Evolutionary conservation across 2,888 invertebrate species (phyloP).

Genomic region (Cephus nigrinus): DNA sequence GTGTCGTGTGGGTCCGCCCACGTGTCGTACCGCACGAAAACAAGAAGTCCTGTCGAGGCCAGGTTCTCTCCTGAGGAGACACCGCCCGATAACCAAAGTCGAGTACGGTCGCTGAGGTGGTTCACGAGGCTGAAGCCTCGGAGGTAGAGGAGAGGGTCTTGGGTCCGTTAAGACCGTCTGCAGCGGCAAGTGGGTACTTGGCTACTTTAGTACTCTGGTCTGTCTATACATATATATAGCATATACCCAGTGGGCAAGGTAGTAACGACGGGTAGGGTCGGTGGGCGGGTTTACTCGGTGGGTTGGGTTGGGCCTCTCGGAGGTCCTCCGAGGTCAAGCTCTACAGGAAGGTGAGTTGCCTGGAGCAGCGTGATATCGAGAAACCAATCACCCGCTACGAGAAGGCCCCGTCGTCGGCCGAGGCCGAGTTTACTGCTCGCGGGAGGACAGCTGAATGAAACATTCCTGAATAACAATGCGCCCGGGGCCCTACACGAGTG

Average conservation of each 20-base stretch:
- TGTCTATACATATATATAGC: too few relatives aligned
- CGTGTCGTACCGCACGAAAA: constrained; percentile 26
- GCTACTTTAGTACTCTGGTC: too few relatives aligned
- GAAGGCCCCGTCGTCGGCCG: constrained; percentile 5
- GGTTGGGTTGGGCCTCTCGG: constrained; percentile 58
- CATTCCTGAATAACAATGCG: constrained; percentile 9
- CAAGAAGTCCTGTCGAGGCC: too few relatives aligned
- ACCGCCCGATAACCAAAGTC: too few relatives aligned
- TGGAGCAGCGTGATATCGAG: constrained; percentile 62
- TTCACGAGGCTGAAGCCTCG: not conserved
- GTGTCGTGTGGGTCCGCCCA: constrained; percentile 38
- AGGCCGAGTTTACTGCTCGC: constrained; percentile 2
- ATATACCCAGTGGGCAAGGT: too few relatives aligned
- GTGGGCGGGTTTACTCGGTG: constrained; percentile 47
- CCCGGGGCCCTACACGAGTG: not conserved
- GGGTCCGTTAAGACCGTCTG: too few relatives aligned
- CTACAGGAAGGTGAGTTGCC: constrained; percentile 59
- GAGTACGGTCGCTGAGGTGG: not conserved
- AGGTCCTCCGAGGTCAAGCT: constrained; percentile 59
- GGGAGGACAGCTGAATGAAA: constrained; percentile 13
- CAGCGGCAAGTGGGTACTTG: constrained; percentile 5
- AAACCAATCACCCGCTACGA: constrained; percentile 56
- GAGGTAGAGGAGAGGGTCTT: too few relatives aligned
- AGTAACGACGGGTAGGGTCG: constrained; percentile 42
- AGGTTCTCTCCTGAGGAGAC: too few relatives aligned